Base-by-base conservation (phyloP, 2,797 vertebrate species). In the Cetoscarus ocellatus region DNA sequence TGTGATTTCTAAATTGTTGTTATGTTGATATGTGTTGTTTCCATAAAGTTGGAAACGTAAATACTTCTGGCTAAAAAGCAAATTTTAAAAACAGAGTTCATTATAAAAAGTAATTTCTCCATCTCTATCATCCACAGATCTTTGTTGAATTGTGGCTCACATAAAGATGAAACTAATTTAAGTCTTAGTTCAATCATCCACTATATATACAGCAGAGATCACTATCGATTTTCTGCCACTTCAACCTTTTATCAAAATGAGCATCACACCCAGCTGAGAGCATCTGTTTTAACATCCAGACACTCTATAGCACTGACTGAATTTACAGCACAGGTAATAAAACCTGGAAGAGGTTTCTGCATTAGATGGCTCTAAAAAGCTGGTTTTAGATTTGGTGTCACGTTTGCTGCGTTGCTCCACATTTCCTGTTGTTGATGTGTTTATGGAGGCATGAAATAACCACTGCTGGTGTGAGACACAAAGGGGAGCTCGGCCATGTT, bases 301-400 rank as follows among this genome's bases (percentile, higher is more conserved):
- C 19, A 66, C 49, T 47, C 84, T 81, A 73, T 58, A 65, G 63
- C 59, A 51, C 48, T 9, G 27, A 55, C 62, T 66, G 54, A 72
- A 80, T 83, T 70, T 84, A 82, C 62, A 67, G 50, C 56, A 35
- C 10, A 14, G 45, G 48, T 73, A 61, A 76, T 87, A 77, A 88
- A 88, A 74, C 49, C 36, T 78, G 58, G 54, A 75, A 70, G 79
- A 51, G 63, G 35, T 45, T 86, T 61, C 73, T 59, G 60, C 67
- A 84, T 81, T 61, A 79, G 72, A 70, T 74, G 75, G 86, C 58
- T 40, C 36, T 59, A 54, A 60, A 68, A 60, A 51, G 39, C 53
- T 51, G 17, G 66, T 67, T 66, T 27, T 9, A 48, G 44, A 57
- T 58, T 55, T 60, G 45, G 38, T 8, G 48, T 59, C 8, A 35